Evolutionary conservation across 2,888 invertebrate species (phyloP).

Genomic region (Eremobia ochroleuca): DNA sequence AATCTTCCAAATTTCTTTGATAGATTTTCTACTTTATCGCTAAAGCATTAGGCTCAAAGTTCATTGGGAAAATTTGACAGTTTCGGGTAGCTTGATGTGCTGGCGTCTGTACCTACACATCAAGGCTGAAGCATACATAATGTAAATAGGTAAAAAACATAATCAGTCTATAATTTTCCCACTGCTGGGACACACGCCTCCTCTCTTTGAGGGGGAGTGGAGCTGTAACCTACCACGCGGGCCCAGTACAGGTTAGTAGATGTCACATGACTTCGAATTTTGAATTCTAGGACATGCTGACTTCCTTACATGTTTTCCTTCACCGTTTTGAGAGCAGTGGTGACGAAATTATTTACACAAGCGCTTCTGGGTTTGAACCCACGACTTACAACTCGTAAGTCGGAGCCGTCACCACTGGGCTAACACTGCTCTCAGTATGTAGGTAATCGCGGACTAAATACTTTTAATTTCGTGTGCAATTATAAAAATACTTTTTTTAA

Average conservation of each 20-base stretch:
- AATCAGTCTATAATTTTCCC: neutral
- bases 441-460: constrained; percentile 29
- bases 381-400: no score
- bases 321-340: neutral
- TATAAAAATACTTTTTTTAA: constrained; percentile 53
- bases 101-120: neutral
- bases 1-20: no score
- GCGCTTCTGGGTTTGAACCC: no score
- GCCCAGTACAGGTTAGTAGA: no score
- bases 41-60: no score
- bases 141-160: neutral
- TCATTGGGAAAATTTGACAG: no score
- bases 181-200: neutral
- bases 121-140: neutral
- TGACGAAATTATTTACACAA: neutral
- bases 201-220: neutral
- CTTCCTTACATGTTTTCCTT: neutral
- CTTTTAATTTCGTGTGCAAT: constrained; percentile 47
- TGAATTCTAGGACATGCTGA: neutral
- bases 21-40: no score
- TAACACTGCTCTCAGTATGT: neutral
- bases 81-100: no score
- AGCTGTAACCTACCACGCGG: no score
- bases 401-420: no score
- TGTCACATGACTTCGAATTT: neutral